A percentile compares a stretch with the other conserved stretches of the same genome.
Evolutionary conservation across 2,888 invertebrate species (phyloP).

Genomic region (Odontomyia ornata): DNA sequence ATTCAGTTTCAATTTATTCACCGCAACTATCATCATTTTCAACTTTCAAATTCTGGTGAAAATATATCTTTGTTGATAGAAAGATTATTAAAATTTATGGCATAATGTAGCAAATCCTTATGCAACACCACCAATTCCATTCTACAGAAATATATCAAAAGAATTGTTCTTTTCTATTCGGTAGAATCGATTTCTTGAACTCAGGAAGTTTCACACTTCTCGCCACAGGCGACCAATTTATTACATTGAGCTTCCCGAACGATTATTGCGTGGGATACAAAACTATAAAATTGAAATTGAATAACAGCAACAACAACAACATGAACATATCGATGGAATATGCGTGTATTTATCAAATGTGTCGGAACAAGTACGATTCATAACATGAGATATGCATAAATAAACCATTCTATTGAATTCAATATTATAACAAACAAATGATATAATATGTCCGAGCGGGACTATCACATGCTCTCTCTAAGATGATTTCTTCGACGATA

Average conservation of each 20-base stretch:
- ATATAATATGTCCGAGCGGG: not conserved
- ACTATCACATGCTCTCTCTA: not conserved
- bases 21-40: no score
- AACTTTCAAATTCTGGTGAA: no score
- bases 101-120: not conserved
- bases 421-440: slow-evolving; percentile 26
- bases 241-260: slow-evolving; percentile 1
- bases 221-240: slow-evolving; percentile 37
- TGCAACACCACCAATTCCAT: not conserved
- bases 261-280: slow-evolving; percentile 40
- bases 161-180: not conserved
- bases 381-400: not conserved
- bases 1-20: no score
- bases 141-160: not conserved
- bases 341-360: slow-evolving; percentile 13
- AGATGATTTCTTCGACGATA: not conserved
- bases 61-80: not conserved
- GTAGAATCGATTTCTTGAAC: not conserved
- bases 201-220: slow-evolving; percentile 38
- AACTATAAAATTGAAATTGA: slow-evolving; percentile 25
- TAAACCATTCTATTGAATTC: slow-evolving; percentile 25
- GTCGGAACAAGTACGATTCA: no score
- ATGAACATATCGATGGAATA: slow-evolving; percentile 6
- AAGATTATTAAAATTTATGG: not conserved
- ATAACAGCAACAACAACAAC: slow-evolving; percentile 10